phyloP scores from a whole-genome alignment of 2,113 vertebrate genomes.

The Corvus cornix region DNA sequence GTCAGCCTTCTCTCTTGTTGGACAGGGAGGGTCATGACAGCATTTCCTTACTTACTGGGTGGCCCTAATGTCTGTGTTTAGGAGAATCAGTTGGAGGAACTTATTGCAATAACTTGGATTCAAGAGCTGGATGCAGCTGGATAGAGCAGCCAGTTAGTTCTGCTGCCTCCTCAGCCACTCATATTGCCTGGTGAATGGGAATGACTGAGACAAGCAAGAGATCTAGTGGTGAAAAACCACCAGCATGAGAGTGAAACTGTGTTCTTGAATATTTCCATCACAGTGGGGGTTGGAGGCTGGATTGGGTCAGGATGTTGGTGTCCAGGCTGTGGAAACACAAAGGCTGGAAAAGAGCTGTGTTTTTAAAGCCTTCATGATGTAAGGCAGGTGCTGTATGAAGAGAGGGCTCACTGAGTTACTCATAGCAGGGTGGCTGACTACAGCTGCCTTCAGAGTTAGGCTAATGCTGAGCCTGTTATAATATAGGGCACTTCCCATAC shows the following conservation, averaged over 20 bases:
- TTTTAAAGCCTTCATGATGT: neutral
- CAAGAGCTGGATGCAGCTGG: neutral
- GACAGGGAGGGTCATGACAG: neutral
- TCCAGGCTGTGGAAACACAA: neutral
- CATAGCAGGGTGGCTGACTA: constrained; percentile 38
- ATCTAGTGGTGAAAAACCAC: neutral
- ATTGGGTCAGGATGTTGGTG: neutral
- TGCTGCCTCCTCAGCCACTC: neutral
- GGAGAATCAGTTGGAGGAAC: neutral
- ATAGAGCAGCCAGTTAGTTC: neutral
- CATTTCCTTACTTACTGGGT: neutral
- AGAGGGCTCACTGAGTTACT: constrained; percentile 2
- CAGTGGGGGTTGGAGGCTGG: neutral
- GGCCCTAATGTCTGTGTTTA: neutral
- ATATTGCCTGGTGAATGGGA: neutral
- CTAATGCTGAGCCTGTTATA: neutral
- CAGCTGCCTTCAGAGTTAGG: constrained; percentile 8
- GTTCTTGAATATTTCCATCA: neutral
- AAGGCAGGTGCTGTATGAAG: neutral
- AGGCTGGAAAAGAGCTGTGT: neutral
- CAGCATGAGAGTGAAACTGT: neutral
- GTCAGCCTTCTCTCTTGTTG: neutral
- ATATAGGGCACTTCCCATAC: constrained; percentile 28
- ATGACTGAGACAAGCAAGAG: neutral
- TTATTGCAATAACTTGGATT: neutral